A percentile compares a stretch with the other conserved stretches of the same genome.
Conservation (phyloP, 35 echinoderm and acorn worm genomes). For the Apostichopus parvimensis region DNA sequence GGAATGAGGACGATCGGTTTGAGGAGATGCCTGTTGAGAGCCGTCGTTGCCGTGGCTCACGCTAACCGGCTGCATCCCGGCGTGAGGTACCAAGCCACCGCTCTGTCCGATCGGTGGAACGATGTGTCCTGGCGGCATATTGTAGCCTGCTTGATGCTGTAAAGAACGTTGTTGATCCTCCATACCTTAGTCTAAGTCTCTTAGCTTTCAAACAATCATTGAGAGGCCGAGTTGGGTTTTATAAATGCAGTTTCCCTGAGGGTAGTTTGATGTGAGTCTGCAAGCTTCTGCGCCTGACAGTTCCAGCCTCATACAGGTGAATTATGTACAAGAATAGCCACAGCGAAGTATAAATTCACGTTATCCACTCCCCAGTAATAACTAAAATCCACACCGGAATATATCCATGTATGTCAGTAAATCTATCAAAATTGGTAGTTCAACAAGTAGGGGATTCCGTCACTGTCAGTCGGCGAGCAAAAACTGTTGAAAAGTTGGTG, state of each 20-base stretch:
- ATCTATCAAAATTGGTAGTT: constrained; percentile 41
- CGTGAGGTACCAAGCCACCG: constrained; percentile 67
- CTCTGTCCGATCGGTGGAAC: constrained; percentile 63
- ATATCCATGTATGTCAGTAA: constrained; percentile 33
- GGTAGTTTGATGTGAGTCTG: constrained; percentile 54
- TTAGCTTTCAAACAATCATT: constrained; percentile 62
- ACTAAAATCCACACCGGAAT: constrained; percentile 28
- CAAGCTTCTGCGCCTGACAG: constrained; percentile 51
- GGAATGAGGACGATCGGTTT: constrained; percentile 67
- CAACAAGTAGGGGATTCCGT: constrained; percentile 34
- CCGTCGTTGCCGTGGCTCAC: constrained; percentile 77
- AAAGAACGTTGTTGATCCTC: constrained; percentile 93
- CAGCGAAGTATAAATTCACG: constrained; percentile 33
- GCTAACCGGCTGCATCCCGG: constrained; percentile 86
- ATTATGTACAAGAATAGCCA: constrained; percentile 38
- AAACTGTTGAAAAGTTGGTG: constrained; percentile 84
- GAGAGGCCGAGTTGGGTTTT: constrained; percentile 58
- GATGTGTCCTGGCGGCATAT: constrained; percentile 83
- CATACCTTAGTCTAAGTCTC: constrained; percentile 68
- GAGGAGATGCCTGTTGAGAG: constrained; percentile 43
- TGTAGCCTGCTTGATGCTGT: constrained; percentile 80
- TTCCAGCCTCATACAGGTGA: constrained; percentile 41
- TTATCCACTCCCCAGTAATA: constrained; percentile 36
- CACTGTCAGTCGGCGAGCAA: constrained; percentile 30
- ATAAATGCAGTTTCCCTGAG: constrained; percentile 58